phyloP scores from a whole-genome alignment of 2,888 invertebrate species.

The Apodemia mormo region DNA sequence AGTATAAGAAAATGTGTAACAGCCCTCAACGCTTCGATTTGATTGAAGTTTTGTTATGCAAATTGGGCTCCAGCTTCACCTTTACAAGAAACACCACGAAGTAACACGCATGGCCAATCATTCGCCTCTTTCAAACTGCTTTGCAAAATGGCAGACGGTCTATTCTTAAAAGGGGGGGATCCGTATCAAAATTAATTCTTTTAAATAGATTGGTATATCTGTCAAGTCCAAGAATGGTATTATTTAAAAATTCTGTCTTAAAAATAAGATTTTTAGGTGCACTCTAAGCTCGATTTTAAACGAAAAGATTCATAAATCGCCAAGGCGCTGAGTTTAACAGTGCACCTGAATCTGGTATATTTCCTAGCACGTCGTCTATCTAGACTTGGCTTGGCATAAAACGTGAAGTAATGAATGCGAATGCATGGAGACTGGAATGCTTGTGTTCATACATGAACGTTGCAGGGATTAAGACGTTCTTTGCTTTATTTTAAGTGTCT shows the following conservation, averaged over 20 bases:
- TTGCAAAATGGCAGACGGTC: too few relatives aligned
- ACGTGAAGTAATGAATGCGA: constrained; percentile 46
- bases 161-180: too few relatives aligned
- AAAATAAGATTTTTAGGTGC: neutral
- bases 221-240: neutral
- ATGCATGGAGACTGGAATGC: constrained; percentile 34
- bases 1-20: too few relatives aligned
- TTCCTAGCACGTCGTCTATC: constrained; percentile 24
- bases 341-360: constrained; percentile 25
- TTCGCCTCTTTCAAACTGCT: too few relatives aligned
- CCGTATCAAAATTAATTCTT: too few relatives aligned
- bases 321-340: constrained; percentile 38
- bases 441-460: constrained; percentile 27
- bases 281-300: constrained; percentile 7
- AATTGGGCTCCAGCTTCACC: too few relatives aligned
- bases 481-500: neutral
- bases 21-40: too few relatives aligned
- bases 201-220: neutral
- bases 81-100: too few relatives aligned
- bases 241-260: neutral
- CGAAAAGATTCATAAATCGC: constrained; percentile 15
- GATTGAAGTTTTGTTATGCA: too few relatives aligned
- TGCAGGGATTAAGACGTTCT: constrained; percentile 19
- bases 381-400: constrained; percentile 39
- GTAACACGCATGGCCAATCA: too few relatives aligned